Conservation (phyloP, 1,140 invertebrate genomes). For the Dendrolimus punctatus region DNA sequence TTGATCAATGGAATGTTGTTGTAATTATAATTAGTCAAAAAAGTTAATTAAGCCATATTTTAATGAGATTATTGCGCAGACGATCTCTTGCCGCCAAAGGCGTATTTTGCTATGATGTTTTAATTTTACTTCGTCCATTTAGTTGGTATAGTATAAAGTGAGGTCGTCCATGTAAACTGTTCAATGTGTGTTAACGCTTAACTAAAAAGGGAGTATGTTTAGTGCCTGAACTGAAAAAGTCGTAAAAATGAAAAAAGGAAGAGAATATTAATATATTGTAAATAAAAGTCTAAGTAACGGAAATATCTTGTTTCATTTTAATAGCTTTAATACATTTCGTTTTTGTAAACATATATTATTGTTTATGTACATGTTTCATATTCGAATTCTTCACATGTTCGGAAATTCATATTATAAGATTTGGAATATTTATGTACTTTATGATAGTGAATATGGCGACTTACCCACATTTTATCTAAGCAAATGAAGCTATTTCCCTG, state of each 20-base stretch:
- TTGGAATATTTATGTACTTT: too few relatives aligned
- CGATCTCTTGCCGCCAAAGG: slow-evolving; percentile 44
- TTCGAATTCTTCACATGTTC: too few relatives aligned
- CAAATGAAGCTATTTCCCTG: too few relatives aligned
- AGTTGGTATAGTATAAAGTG: slow-evolving; percentile 15
- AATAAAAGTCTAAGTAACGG: slow-evolving; percentile 52
- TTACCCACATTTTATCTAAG: too few relatives aligned
- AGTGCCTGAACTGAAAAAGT: slow-evolving; percentile 53
- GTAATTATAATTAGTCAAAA: slow-evolving; percentile 25
- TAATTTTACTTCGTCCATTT: slow-evolving; percentile 16
- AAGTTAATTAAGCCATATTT: slow-evolving; percentile 32
- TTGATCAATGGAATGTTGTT: slow-evolving; percentile 19
- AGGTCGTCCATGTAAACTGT: slow-evolving; percentile 22
- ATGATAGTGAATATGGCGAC: too few relatives aligned
- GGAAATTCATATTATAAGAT: too few relatives aligned
- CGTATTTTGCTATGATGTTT: slow-evolving; percentile 27
- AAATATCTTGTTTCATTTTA: slow-evolving; percentile 20
- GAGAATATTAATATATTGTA: slow-evolving; percentile 70
- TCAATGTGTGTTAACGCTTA: slow-evolving; percentile 40
- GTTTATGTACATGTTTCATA: too few relatives aligned
- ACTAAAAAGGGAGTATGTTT: slow-evolving; percentile 30
- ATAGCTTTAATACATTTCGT: neutral
- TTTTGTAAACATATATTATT: too few relatives aligned
- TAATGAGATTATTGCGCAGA: slow-evolving; percentile 39
- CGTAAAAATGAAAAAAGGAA: slow-evolving; percentile 41